Base-by-base conservation (phyloP, 2,888 invertebrate species). In the Ischnura elegans region DNA sequence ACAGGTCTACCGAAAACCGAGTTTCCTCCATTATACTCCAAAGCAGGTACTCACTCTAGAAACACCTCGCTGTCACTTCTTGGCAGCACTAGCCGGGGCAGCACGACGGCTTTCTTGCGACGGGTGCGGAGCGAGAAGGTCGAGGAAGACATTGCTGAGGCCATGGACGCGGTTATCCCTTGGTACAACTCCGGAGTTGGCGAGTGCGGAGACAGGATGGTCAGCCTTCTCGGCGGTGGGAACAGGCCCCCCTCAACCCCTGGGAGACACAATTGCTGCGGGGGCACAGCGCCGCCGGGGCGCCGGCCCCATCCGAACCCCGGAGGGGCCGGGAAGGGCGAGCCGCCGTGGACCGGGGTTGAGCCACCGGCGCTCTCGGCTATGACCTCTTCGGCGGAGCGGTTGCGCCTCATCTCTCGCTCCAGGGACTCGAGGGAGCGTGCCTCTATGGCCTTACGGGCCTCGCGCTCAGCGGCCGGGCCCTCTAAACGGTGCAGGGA, bases 131-230 rank as follows among this genome's bases (percentile, higher is more conserved):
- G 96, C 29, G 97, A 97, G 93, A 96, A 96, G 94, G 96, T 95
- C 43, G 94, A 87, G 94, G 94, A 94, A 86, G 93, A 94, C 94
- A 94, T 94, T 36, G 93, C 93, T 61, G 94, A 94, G 93, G 94
- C 94, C 19, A 95, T 94, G 1, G 95, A 95, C 93, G 96, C 95
- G 45, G 96, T 96, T 42, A 97, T 96, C 94, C 97, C 97, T 61
- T 97, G 97, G 95, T 97, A 97, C 94, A 98, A 96, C 95, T 98
- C 98, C 0, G 97, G 96, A 94, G 97, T 97, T 0, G 98, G 98
- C 95, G 97, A 97, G 95, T 98, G 98, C 0, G 98, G 98, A 95
- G 98, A 98, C 94, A 98, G 96, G 94, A 98, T 98, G 84, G 98
- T 98, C 93, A 98, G 97, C 94, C 97, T 97, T 25, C 97, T 95